Base-by-base conservation (phyloP, 2,113 vertebrate species). In the Excalfactoria chinensis region DNA sequence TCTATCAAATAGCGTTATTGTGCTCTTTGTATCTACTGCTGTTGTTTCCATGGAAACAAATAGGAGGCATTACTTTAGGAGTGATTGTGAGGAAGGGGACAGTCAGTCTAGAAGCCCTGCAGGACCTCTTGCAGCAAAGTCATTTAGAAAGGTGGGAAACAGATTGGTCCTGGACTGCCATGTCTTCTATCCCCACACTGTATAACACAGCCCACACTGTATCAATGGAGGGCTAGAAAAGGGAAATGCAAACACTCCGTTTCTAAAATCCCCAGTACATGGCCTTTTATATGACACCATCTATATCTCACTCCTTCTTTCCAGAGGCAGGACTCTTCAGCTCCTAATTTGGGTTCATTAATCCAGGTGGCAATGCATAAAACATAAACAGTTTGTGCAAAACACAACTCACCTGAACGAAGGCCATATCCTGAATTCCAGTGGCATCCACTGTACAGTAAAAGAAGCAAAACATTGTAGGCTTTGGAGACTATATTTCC, bases 101-200 rank as follows among this genome's bases (percentile, higher is more conserved):
- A 1, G 6, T 0, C 0, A 6, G 37, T 8, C 11, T 8, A 0
- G 3, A 1, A 13, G 53, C 21, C 30, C 71, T 59, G 51, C 9
- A 32, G 60, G 15, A 14, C 15, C 13, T 37, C 32, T 37, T 1
- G 26, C 17, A 56, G 34, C 68, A 1, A 4, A 32, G 23, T 18
- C 68, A n/a, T 7, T 7, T 40, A 34, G 32, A 46, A 19, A 12
- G 26, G 19, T 16, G 59, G 34, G 34, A 28, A 46, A 4, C 11
- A n/a, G 18, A 30, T n/a, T 66, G 17, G 34, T 71, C 40, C 44
- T 43, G 13, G 21, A 4, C 13, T 2, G 22, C 32, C 32, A 70
- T 81, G 6, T 10, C 41, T 43, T 10, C 35, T 48, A 5, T 7
- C 17, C 8, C 44, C 60, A 0, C 21, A 2, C 7, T 46, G 22